Percentiles rank a stretch among this genome's conserved stretches.
Evolutionary conservation across 2,888 invertebrate genomes (phyloP).

Genomic region (Shargacucullia verbasci): DNA sequence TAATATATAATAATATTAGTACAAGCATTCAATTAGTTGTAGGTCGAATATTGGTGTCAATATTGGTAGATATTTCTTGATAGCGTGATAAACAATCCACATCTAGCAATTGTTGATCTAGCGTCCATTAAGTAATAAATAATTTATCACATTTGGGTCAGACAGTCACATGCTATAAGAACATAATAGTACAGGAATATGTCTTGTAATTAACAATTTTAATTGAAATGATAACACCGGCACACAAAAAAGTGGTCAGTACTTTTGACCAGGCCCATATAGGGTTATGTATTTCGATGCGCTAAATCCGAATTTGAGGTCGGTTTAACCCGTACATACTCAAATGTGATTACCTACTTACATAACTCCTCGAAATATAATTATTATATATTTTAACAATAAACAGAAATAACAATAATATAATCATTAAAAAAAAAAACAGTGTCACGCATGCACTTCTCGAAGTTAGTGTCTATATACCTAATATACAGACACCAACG

Average conservation of each 20-base stretch:
- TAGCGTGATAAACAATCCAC: constrained; percentile 10
- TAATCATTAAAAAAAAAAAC: too few relatives aligned
- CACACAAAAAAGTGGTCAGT: too few relatives aligned
- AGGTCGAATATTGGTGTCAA: constrained; percentile 38
- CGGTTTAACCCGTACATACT: too few relatives aligned
- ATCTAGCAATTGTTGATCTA: constrained; percentile 14
- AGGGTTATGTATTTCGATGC: constrained; percentile 6
- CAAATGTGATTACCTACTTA: too few relatives aligned
- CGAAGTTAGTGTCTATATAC: too few relatives aligned
- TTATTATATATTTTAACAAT: too few relatives aligned
- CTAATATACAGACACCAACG: too few relatives aligned
- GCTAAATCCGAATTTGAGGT: too few relatives aligned
- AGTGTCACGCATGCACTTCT: too few relatives aligned
- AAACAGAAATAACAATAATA: too few relatives aligned
- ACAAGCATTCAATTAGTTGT: constrained; percentile 45
- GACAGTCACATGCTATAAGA: neutral
- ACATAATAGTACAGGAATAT: constrained; percentile 18
- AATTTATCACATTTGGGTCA: constrained; percentile 33
- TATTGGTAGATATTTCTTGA: constrained; percentile 22
- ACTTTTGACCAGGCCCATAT: too few relatives aligned
- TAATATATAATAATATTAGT: constrained; percentile 8
- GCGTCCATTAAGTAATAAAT: neutral
- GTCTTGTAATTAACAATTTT: constrained; percentile 5
- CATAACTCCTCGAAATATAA: too few relatives aligned
- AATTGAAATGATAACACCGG: constrained; percentile 22